These are phyloP conservation scores for Parambassis ranga DNA, from an alignment of 2,797 vertebrate species.

Conservation along the genomic window DNA sequence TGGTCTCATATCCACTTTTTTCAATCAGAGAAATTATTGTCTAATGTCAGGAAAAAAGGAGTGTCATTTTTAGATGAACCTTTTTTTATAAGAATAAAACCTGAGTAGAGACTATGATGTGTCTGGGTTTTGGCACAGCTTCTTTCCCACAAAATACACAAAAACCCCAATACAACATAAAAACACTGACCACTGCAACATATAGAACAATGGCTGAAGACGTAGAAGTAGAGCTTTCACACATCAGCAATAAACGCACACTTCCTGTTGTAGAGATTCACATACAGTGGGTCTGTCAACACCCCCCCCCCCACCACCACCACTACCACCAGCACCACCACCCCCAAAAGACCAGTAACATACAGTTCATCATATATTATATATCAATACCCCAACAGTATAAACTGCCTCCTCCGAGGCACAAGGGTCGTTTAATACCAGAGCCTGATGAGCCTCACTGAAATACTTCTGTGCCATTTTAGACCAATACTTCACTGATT, in stretches of 20 bases:
- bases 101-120: conserved; percentile 40
- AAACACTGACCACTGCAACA: conserved; percentile 17
- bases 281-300: too few relatives aligned
- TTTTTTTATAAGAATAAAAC: conserved; percentile 28
- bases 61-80: conserved; percentile 9
- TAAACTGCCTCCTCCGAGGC: conserved; percentile 8
- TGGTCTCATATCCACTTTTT: too few relatives aligned
- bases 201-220: not conserved
- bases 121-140: conserved; percentile 29
- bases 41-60: not conserved
- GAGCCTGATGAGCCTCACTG: not conserved
- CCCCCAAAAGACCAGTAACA: not conserved
- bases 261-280: not conserved
- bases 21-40: not conserved
- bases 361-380: not conserved
- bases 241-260: conserved; percentile 16
- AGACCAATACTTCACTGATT: not conserved
- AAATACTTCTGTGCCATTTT: not conserved
- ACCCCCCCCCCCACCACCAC: too few relatives aligned
- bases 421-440: not conserved
- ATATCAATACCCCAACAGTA: conserved; percentile 1
- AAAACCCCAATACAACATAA: not conserved
- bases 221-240: not conserved
- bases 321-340: too few relatives aligned
- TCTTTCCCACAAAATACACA: not conserved